Conservation (phyloP, 2,797 vertebrate species). For the Lithobates sylvaticus region DNA sequence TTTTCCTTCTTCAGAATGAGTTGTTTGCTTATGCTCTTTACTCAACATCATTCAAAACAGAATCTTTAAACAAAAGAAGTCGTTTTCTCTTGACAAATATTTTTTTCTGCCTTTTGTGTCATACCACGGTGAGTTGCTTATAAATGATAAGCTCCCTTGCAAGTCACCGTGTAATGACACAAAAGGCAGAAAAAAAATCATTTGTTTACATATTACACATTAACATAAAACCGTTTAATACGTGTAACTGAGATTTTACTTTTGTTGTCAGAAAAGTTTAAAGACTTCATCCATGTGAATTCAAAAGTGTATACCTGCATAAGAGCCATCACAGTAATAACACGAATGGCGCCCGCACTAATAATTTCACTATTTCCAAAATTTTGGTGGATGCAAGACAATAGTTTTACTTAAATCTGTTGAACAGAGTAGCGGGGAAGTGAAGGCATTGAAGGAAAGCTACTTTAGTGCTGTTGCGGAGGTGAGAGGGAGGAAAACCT, state of each 20-base stretch:
- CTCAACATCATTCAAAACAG: background rate
- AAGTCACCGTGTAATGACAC: background rate
- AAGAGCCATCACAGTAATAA: background rate
- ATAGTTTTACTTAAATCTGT: too few species aligned
- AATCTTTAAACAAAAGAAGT: background rate
- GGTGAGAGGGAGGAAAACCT: too few species aligned
- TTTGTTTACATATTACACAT: constrained; percentile 5
- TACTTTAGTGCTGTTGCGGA: too few species aligned
- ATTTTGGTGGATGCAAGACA: background rate
- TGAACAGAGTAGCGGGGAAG: too few species aligned
- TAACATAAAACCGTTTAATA: background rate
- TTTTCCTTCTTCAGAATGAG: constrained; percentile 3
- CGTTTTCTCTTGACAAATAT: background rate
- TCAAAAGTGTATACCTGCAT: background rate
- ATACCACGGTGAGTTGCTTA: too few species aligned
- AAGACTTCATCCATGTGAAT: background rate
- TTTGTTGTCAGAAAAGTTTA: background rate
- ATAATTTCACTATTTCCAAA: background rate
- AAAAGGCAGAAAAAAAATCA: background rate
- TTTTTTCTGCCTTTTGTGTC: too few species aligned
- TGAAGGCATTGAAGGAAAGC: too few species aligned
- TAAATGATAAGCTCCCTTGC: background rate
- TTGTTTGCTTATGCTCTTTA: background rate
- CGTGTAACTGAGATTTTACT: background rate
- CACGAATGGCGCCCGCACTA: background rate